Evolutionary conservation across 2,113 vertebrate species (phyloP).

Genomic region (Regulus satrapa): DNA sequence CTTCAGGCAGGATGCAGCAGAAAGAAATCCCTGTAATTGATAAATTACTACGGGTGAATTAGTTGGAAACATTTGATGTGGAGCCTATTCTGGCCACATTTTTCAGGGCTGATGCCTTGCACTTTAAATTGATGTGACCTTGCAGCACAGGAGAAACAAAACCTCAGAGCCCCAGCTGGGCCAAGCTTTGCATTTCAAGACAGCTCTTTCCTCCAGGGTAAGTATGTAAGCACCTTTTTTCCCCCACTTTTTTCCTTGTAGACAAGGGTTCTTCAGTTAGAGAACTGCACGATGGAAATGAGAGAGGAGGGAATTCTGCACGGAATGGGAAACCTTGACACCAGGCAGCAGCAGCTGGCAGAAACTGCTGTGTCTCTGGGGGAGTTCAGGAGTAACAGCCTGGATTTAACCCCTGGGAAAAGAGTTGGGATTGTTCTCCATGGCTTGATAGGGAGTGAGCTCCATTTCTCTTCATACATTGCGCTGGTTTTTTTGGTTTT

Average conservation of each 20-base stretch:
- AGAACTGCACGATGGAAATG: neutral
- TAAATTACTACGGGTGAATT: neutral
- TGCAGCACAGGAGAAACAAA: neutral
- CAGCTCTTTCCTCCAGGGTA: neutral
- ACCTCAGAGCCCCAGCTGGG: neutral
- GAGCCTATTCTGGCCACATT: neutral
- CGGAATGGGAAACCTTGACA: neutral
- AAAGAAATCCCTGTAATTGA: fast-evolving
- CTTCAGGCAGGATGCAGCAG: neutral
- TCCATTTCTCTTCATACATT: neutral
- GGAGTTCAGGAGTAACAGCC: neutral
- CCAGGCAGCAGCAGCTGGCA: neutral
- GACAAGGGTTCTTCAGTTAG: neutral
- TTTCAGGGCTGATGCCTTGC: neutral
- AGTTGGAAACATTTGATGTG: neutral
- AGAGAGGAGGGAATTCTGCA: neutral
- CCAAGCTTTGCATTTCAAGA: neutral
- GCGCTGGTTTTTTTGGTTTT: too few species aligned
- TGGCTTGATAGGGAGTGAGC: neutral
- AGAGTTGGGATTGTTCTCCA: neutral
- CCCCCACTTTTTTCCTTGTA: neutral
- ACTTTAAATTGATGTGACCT: neutral
- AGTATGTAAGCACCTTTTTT: fast-evolving
- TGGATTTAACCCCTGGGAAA: neutral
- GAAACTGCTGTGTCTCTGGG: too few species aligned